Base-by-base conservation (phyloP, 2,888 invertebrate species). In the Rhyacophila evoluta region DNA sequence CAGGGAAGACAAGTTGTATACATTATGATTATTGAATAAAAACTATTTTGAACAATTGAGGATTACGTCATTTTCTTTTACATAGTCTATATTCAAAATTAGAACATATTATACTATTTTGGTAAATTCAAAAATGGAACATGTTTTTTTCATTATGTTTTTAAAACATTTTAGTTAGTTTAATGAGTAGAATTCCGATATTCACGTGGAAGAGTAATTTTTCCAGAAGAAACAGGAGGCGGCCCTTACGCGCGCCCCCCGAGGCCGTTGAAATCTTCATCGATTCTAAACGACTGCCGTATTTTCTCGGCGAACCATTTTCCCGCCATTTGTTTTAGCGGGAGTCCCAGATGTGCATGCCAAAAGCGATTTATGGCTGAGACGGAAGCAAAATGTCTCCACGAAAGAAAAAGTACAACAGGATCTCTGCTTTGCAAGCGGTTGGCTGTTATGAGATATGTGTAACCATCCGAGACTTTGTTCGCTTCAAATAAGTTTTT, bases 271-370 rank as follows among this genome's bases (percentile, higher is more conserved):
- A 55, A 55, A 55, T 55, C 55, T 55, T 55, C 55, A 55, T 55
- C 55, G 55, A 55, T 55, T 55, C 55, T 55, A 55, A 55, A 55
- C 55, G 55, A 55, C 55, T 25, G 55, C 19, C 55, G 55, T 55
- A 55, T 55, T 55, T 33, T 55, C 55, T 55, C 10, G 1, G 25
- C 15, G 25, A 55, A 10, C 55, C 55, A 55, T 55, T 55, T 55
- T 55, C 55, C 55, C 8, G 55, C 15, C 55, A 55, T 25, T 55
- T 55, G 55, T 55, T 55, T 55, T 55, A 55, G 55, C 55, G 55
- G 8, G 55, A 55, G 55, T 55, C 55, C 55, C 55, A 55, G 55
- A 55, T 55, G 55, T 55, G 55, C 55, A 55, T 55, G 55, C 55
- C 55, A 55, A 55, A 55, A 55, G 55, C 55, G 55, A 55, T 55